Evolutionary conservation across 2,888 invertebrate genomes (phyloP).

Genomic region (Elegia similella): DNA sequence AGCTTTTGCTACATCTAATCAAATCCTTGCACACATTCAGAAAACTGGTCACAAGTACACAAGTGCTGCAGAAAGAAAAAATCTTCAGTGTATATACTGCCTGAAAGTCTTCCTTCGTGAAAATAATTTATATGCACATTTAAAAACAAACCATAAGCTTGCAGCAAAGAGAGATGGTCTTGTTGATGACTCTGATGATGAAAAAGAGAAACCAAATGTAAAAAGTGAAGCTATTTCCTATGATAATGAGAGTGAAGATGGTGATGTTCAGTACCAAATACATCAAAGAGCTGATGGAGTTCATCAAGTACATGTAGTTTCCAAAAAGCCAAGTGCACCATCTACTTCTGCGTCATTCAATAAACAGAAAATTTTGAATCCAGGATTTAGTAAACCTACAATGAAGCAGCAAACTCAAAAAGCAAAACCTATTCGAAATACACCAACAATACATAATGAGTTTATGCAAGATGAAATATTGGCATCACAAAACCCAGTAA

Average conservation of each 20-base stretch:
- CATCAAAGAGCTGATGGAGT: constrained; percentile 58
- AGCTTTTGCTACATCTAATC: constrained; percentile 65
- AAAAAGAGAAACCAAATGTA: constrained; percentile 30
- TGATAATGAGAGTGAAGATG: constrained; percentile 55
- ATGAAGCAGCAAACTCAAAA: constrained; percentile 36
- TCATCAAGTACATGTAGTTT: constrained; percentile 61
- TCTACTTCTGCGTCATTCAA: background rate
- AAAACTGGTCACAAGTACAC: constrained; percentile 79
- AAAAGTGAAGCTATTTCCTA: constrained; percentile 25
- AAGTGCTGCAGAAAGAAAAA: constrained; percentile 64
- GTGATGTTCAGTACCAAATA: constrained; percentile 56
- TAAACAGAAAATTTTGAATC: constrained; percentile 69
- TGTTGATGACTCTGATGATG: constrained; percentile 81
- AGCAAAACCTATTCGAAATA: constrained; percentile 31
- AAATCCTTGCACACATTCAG: constrained; percentile 77
- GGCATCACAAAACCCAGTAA: constrained; percentile 29
- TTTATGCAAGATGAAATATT: constrained; percentile 42
- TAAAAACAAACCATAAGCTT: constrained; percentile 84
- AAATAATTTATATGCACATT: constrained; percentile 86
- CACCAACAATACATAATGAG: constrained; percentile 38
- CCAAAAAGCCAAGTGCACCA: constrained; percentile 43
- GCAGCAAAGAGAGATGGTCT: constrained; percentile 85
- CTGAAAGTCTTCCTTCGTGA: constrained; percentile 86
- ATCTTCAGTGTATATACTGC: constrained; percentile 87
- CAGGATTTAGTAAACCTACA: constrained; percentile 44